Percentiles rank a stretch among this genome's conserved stretches.
phyloP scores from a whole-genome alignment of 2,888 invertebrate species.

The Watsonalla binaria region DNA sequence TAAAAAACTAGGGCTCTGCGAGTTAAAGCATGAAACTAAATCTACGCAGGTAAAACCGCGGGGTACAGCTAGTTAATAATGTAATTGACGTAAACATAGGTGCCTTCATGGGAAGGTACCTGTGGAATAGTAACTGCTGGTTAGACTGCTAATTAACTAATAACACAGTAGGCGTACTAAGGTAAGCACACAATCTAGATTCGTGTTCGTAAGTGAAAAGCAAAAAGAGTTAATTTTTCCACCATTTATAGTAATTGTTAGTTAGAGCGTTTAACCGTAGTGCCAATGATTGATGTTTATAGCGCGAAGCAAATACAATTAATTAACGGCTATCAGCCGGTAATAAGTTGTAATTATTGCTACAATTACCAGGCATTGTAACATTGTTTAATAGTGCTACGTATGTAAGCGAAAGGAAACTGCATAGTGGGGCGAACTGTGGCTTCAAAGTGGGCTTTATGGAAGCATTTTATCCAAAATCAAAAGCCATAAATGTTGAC shows the following conservation, averaged over 20 bases:
- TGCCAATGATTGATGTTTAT: conserved; percentile 54
- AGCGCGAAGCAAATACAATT: conserved; percentile 40
- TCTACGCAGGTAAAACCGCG: too few species aligned
- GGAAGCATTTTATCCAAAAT: too few species aligned
- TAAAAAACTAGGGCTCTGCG: too few species aligned
- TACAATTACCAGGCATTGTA: conserved; percentile 11
- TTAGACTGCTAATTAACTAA: not conserved
- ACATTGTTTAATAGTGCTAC: not conserved
- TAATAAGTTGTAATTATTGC: conserved; percentile 53
- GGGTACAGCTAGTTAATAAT: too few species aligned
- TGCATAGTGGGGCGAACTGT: too few species aligned
- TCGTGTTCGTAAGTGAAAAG: conserved; percentile 9
- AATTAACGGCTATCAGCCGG: conserved; percentile 51
- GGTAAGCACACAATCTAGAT: not conserved
- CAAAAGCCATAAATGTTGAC: too few species aligned
- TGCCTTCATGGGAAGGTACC: too few species aligned
- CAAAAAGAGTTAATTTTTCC: conserved; percentile 27
- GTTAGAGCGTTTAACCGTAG: conserved; percentile 32
- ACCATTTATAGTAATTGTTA: conserved; percentile 40
- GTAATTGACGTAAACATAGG: too few species aligned
- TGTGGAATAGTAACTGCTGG: not conserved
- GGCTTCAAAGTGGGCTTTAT: too few species aligned
- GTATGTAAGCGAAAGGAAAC: not conserved
- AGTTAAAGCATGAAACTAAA: too few species aligned
- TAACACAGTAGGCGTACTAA: too few species aligned